A percentile compares a stretch with the other conserved stretches of the same genome.
Evolutionary conservation across 2,888 invertebrate genomes (phyloP).

Genomic region (Eumacrocentrus americanus): DNA sequence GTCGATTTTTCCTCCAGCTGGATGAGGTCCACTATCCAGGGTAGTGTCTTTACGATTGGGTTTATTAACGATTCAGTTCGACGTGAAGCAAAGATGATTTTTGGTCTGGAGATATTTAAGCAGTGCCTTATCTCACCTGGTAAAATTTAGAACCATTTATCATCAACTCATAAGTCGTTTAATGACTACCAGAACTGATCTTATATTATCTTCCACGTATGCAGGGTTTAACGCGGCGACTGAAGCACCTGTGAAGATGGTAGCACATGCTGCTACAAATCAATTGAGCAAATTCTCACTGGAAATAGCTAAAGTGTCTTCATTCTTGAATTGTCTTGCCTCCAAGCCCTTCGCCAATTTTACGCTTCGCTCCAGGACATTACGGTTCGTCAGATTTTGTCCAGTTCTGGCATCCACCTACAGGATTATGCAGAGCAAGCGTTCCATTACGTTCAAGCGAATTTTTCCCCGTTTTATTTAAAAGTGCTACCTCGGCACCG

Average conservation of each 20-base stretch:
- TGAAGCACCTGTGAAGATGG: slow-evolving; percentile 44
- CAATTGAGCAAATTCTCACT: slow-evolving; percentile 42
- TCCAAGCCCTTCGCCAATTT: slow-evolving; percentile 37
- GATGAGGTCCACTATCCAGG: slow-evolving; percentile 41
- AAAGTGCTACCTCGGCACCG: not conserved
- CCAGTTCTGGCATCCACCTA: slow-evolving; percentile 41
- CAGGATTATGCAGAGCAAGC: slow-evolving; percentile 15
- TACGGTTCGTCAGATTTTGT: slow-evolving; percentile 35
- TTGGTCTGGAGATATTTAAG: slow-evolving; percentile 43
- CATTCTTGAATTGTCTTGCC: slow-evolving; percentile 37
- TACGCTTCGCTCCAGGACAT: slow-evolving; percentile 40
- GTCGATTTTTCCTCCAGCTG: slow-evolving; percentile 38
- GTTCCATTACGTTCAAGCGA: slow-evolving; percentile 17
- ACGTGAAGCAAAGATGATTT: slow-evolving; percentile 43
- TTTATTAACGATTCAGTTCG: slow-evolving; percentile 33
- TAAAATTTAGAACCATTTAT: not conserved
- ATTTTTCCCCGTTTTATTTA: not conserved
- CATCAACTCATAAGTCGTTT: too few species aligned
- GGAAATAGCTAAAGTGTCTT: slow-evolving; percentile 40
- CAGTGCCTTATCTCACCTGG: slow-evolving; percentile 43
- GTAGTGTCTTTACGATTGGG: slow-evolving; percentile 27
- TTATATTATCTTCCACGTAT: slow-evolving; percentile 51
- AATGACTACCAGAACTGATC: too few species aligned
- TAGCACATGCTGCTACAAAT: slow-evolving; percentile 40
- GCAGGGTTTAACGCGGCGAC: slow-evolving; percentile 48